Conservation (phyloP, 2,888 invertebrate genomes). For the Galerucella nymphaeae region DNA sequence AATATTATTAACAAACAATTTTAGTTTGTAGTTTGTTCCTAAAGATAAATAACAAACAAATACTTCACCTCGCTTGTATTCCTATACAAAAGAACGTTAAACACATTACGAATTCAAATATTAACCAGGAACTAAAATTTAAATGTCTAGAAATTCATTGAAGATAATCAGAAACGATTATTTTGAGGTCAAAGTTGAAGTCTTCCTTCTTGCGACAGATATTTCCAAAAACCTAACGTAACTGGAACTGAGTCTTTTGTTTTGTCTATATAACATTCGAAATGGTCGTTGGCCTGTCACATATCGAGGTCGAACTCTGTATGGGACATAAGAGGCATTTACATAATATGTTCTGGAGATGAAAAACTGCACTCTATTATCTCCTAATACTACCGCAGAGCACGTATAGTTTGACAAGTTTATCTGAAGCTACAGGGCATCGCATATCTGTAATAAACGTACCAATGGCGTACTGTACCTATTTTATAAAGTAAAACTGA, state of each 20-base stretch:
- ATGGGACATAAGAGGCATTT: slow-evolving; percentile 23
- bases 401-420: too few species aligned
- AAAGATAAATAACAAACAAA: background rate
- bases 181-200: slow-evolving; percentile 46
- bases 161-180: slow-evolving; percentile 24
- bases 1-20: background rate
- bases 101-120: slow-evolving; percentile 10
- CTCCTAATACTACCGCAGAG: too few species aligned
- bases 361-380: slow-evolving; percentile 10
- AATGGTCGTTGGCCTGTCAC: slow-evolving; percentile 61
- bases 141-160: slow-evolving; percentile 16
- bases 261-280: slow-evolving; percentile 59
- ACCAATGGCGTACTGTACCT: too few species aligned
- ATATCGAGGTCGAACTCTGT: slow-evolving; percentile 58
- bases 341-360: slow-evolving; percentile 14
- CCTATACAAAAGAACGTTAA: slow-evolving; percentile 12
- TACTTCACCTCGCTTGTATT: slow-evolving; percentile 15
- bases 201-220: slow-evolving; percentile 48
- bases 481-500: too few species aligned
- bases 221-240: slow-evolving; percentile 39
- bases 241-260: slow-evolving; percentile 45
- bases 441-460: too few species aligned
- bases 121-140: slow-evolving; percentile 21
- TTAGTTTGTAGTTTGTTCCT: background rate
- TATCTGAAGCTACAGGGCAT: too few species aligned